phyloP scores from a whole-genome alignment of 1,140 invertebrate species.

The Drosophila bipectinata region DNA sequence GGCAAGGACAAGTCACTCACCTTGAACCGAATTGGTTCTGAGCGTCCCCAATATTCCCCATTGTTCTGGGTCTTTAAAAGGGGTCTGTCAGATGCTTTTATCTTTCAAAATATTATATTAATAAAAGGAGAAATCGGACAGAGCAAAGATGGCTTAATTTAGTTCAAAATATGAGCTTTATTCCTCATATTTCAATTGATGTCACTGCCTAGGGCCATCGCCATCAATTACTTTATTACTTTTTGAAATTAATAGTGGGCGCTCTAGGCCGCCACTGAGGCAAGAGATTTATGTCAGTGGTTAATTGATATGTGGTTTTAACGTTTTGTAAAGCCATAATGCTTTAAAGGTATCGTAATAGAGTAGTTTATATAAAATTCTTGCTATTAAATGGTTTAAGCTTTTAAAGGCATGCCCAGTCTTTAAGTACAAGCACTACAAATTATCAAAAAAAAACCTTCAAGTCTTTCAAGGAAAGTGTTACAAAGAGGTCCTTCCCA shows the following conservation, averaged over 20 bases:
- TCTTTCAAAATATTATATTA: too few relatives aligned
- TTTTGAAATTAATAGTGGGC: constrained; percentile 38
- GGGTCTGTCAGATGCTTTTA: not conserved
- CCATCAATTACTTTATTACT: not conserved
- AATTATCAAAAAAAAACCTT: constrained; percentile 4
- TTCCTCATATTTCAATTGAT: constrained; percentile 14
- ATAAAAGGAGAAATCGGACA: too few relatives aligned
- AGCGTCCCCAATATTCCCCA: constrained; percentile 1
- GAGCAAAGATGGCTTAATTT: not conserved
- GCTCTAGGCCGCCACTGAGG: not conserved
- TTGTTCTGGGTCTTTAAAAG: not conserved
- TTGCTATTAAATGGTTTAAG: too few relatives aligned
- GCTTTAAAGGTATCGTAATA: too few relatives aligned
- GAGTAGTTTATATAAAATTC: too few relatives aligned
- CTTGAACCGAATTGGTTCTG: constrained; percentile 28
- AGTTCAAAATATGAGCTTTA: not conserved
- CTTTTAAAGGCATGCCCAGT: too few relatives aligned
- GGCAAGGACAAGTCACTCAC: constrained; percentile 9
- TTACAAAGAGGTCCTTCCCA: constrained; percentile 14
- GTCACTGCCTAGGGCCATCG: not conserved
- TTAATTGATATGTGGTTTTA: constrained; percentile 66
- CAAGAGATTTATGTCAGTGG: constrained; percentile 7
- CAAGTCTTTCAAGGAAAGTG: constrained; percentile 8
- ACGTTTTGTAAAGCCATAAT: constrained; percentile 25
- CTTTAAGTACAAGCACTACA: not conserved